A percentile compares a stretch with the other conserved stretches of the same genome.
phyloP scores from a whole-genome alignment of 2,797 vertebrate species.

The Bovichtus diacanthus region DNA sequence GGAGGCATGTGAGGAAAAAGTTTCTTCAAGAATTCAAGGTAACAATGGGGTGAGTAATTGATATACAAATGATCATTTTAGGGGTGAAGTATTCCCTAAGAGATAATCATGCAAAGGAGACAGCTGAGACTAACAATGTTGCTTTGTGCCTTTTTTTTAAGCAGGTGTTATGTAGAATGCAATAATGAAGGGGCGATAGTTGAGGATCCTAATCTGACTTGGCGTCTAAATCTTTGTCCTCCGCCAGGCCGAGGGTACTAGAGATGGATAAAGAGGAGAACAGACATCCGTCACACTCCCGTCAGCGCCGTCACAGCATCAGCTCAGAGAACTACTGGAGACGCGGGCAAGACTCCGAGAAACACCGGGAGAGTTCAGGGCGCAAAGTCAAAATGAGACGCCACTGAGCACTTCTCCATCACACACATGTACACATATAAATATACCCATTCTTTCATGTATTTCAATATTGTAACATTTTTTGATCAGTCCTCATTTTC shows the following conservation, averaged over 20 bases:
- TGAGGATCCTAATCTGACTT: slow-evolving; percentile 4
- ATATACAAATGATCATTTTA: too few species aligned
- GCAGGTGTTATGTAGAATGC: not conserved
- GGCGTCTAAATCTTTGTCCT: not conserved
- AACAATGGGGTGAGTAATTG: too few species aligned
- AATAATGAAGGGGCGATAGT: not conserved
- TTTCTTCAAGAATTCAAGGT: too few species aligned
- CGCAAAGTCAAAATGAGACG: slow-evolving; percentile 97
- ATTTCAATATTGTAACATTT: slow-evolving; percentile 52
- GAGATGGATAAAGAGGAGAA: slow-evolving; percentile 99
- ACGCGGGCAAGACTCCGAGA: slow-evolving; percentile 88
- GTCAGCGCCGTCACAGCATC: slow-evolving; percentile 86
- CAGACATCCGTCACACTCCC: slow-evolving; percentile 86
- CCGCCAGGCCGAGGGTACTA: slow-evolving; percentile 91
- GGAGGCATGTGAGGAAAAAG: too few species aligned
- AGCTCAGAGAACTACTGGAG: slow-evolving; percentile 94
- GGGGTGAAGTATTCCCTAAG: too few species aligned
- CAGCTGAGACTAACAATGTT: too few species aligned
- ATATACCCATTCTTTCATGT: slow-evolving; percentile 55
- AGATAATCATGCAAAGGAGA: not conserved
- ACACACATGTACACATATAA: slow-evolving; percentile 31
- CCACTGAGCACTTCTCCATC: slow-evolving; percentile 84
- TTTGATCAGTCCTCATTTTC: slow-evolving; percentile 44
- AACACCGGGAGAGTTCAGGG: slow-evolving; percentile 86
- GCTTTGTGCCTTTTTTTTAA: not conserved